phyloP scores from a whole-genome alignment of 1,140 invertebrate genomes.

The Lethrus apterus region DNA sequence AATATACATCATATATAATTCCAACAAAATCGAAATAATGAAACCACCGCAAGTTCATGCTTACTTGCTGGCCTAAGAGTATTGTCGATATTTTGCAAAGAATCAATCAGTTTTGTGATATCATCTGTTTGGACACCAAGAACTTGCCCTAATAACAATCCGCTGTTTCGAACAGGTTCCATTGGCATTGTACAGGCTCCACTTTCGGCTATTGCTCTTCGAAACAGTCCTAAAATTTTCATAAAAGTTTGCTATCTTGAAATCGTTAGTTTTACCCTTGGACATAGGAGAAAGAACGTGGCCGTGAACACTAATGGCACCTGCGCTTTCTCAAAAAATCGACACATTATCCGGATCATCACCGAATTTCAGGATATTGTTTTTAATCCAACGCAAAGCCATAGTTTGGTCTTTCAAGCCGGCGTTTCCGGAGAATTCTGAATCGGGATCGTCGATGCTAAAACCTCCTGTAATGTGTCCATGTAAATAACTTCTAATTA shows the following conservation, averaged over 20 bases:
- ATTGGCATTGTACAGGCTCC: no score
- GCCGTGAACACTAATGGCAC: slow-evolving; percentile 1
- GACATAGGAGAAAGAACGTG: slow-evolving; percentile 10
- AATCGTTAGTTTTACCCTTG: neutral
- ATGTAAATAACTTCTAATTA: neutral
- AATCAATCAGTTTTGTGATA: no score
- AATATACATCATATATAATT: no score
- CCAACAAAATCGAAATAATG: no score
- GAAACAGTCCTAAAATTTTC: slow-evolving; percentile 5
- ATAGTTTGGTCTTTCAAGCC: slow-evolving; percentile 6
- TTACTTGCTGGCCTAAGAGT: no score
- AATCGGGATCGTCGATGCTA: slow-evolving; percentile 3
- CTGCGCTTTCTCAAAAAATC: slow-evolving; percentile 9
- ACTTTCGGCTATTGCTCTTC: slow-evolving; percentile 6
- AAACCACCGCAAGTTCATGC: no score
- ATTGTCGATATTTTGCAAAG: no score
- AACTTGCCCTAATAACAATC: no score
- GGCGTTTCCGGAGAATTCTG: slow-evolving; percentile 1
- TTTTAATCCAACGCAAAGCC: slow-evolving; percentile 8
- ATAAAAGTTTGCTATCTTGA: neutral
- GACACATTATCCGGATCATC: slow-evolving; percentile 5
- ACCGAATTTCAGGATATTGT: slow-evolving; percentile 10
- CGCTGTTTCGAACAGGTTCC: no score
- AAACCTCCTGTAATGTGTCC: slow-evolving; percentile 3
- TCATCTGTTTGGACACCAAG: no score